Base-by-base conservation (phyloP, 2,888 invertebrate species). In the Lasioglossum morio region DNA sequence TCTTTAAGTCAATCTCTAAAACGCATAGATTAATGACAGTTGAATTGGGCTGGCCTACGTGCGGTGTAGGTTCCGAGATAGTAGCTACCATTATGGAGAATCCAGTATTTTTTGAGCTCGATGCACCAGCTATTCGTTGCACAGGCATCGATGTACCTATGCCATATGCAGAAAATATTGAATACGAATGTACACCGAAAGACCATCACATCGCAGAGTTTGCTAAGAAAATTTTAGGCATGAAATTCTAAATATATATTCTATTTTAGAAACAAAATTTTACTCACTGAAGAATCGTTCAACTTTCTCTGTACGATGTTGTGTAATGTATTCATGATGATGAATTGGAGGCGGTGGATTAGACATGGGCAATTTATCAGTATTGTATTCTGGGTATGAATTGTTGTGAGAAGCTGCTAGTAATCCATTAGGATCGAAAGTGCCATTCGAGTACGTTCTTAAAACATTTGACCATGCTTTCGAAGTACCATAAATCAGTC, bases 41-140 rank as follows among this genome's bases (percentile, higher is more conserved):
- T 5, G 97, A 97, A 91, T 95, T 96, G 72, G 97, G 97, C n/a
- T 97, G 97, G 97, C 97, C 97, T 16, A 96, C 96, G 90, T 96
- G 95, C 93, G 96, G 96, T 30, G 96, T 97, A 27, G 92, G 92
- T 40, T 74, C 92, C 63, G 92, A 92, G 78, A 92, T 92, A 27
- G 83, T 88, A 2, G 89, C 92, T 19, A 92, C 84, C 43, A 34
- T 92, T 46, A 92, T 92, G 92, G 92, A 92, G 81, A 92, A 90
- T 87, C 87, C 91, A 73, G 84, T 89, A 12, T 92, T 92, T n/a
- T 92, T 88, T 85, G 82, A 92, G 75, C 85, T 92, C 5, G 92
- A 92, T 77, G 91, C 91, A 53, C 92, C 92, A 23, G 91, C 90
- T 75, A 27, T 92, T 12, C 89, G 91, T 23, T 91, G 91, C 37